Evolutionary conservation across 2,113 vertebrate genomes (phyloP).

Genomic region (Amia ocellicauda): DNA sequence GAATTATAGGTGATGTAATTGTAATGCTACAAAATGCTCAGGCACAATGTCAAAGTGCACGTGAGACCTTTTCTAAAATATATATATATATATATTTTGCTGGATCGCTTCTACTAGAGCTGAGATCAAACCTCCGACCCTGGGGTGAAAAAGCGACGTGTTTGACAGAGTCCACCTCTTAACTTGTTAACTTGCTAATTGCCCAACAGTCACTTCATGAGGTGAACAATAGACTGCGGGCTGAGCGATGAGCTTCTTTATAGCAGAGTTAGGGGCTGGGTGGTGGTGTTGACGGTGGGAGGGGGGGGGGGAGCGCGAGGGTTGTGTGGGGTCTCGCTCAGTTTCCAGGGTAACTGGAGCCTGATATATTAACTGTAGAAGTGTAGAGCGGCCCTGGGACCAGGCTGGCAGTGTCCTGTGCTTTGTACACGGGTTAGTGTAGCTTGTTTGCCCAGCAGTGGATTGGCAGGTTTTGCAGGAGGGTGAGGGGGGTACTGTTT

Average conservation of each 20-base stretch:
- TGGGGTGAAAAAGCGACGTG: constrained; percentile 9
- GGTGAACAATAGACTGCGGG: constrained; percentile 58
- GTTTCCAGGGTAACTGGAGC: constrained; percentile 58
- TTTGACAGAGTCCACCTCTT: constrained; percentile 20
- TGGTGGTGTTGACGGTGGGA: constrained; percentile 49
- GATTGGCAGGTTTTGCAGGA: constrained; percentile 31
- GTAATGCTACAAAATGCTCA: no score
- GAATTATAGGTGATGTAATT: no score
- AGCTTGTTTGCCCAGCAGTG: constrained; percentile 38
- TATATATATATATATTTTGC: not conserved
- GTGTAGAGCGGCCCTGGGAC: constrained; percentile 49
- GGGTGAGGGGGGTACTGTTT: constrained; percentile 39
- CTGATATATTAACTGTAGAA: constrained; percentile 69
- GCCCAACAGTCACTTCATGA: constrained; percentile 65
- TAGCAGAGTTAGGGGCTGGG: constrained; percentile 47
- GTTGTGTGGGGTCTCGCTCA: constrained; percentile 53
- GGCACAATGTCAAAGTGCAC: no score
- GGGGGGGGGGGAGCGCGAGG: constrained; percentile 46
- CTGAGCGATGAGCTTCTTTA: constrained; percentile 45
- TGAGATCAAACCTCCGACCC: constrained; percentile 19
- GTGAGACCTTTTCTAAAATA: no score
- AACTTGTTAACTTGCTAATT: constrained; percentile 62
- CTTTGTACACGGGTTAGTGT: constrained; percentile 17
- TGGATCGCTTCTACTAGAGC: constrained; percentile 15
- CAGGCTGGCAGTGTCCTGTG: constrained; percentile 25